A percentile compares a stretch with the other conserved stretches of the same genome.
Conservation (phyloP, 2,797 vertebrate genomes). For the Bradypodion ventrale region DNA sequence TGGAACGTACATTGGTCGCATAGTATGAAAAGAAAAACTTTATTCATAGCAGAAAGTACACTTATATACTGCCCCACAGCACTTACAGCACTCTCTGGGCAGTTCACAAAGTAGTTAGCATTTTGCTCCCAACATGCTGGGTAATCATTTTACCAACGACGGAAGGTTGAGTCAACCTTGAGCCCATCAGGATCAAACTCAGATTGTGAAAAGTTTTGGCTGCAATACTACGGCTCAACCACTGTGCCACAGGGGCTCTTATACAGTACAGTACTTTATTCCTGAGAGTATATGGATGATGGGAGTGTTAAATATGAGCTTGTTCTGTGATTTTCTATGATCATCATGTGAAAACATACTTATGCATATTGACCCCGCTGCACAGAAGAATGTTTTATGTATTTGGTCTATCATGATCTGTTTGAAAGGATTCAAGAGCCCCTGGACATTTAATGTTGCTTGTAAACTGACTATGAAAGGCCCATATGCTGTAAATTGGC, state of each 20-base stretch:
- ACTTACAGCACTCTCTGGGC: no score
- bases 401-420: background rate
- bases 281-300: background rate
- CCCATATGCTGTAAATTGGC: slow-evolving; percentile 70
- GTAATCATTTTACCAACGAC: no score
- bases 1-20: background rate
- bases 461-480: slow-evolving; percentile 35
- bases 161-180: no score
- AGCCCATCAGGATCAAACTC: no score
- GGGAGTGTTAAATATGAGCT: background rate
- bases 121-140: no score
- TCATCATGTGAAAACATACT: background rate
- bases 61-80: no score
- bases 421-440: slow-evolving; percentile 24
- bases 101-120: no score
- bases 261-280: no score
- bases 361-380: background rate
- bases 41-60: no score
- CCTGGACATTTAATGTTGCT: slow-evolving; percentile 29
- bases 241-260: no score
- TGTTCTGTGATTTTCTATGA: background rate
- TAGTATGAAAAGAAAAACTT: background rate
- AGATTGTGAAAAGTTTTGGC: no score
- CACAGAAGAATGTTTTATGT: rapidly evolving
- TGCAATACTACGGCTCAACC: no score